Percentiles rank a stretch among this genome's conserved stretches.
These are phyloP conservation scores for Enteromius anoplus DNA, from an alignment of 2,797 vertebrate species.

Conservation along the genomic window DNA sequence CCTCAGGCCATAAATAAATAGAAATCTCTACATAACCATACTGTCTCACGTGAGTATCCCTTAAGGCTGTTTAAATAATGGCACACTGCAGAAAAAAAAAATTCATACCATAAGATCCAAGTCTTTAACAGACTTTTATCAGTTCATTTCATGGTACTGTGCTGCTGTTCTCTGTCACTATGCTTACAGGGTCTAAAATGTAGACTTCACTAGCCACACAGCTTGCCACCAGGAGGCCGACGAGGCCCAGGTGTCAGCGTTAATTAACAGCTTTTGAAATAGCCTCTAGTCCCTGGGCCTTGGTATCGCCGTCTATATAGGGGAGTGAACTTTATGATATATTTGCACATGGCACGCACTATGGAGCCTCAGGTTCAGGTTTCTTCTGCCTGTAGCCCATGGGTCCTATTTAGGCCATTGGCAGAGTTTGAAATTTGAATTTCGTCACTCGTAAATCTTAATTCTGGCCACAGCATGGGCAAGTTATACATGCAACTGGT, in stretches of 20 bases:
- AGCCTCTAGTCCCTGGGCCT: conserved; percentile 51
- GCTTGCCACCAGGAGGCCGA: conserved; percentile 24
- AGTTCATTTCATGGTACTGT: conserved; percentile 35
- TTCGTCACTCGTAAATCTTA: conserved; percentile 63
- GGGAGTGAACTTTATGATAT: conserved; percentile 64
- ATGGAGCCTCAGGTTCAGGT: conserved; percentile 58
- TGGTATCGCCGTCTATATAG: conserved; percentile 60
- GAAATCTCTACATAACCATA: neutral
- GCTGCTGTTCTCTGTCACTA: conserved; percentile 11
- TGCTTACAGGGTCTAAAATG: conserved; percentile 24
- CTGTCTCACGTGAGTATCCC: neutral
- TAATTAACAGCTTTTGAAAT: conserved; percentile 69
- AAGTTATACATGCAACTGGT: conserved; percentile 58
- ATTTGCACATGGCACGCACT: conserved; percentile 58
- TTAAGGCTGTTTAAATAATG: conserved; percentile 29
- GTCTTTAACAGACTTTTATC: conserved; percentile 32
- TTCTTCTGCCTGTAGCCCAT: conserved; percentile 50
- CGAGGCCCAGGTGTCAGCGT: conserved; percentile 60
- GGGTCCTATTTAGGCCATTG: conserved; percentile 61
- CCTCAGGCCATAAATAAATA: neutral
- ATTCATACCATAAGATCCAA: conserved; percentile 18
- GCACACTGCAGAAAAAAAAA: neutral
- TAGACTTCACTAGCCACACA: conserved; percentile 22
- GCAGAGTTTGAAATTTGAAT: conserved; percentile 62
- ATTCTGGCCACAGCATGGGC: conserved; percentile 30